A percentile compares a stretch with the other conserved stretches of the same genome.
Conservation (phyloP, 2,113 vertebrate species). For the Calidris pygmaea region DNA sequence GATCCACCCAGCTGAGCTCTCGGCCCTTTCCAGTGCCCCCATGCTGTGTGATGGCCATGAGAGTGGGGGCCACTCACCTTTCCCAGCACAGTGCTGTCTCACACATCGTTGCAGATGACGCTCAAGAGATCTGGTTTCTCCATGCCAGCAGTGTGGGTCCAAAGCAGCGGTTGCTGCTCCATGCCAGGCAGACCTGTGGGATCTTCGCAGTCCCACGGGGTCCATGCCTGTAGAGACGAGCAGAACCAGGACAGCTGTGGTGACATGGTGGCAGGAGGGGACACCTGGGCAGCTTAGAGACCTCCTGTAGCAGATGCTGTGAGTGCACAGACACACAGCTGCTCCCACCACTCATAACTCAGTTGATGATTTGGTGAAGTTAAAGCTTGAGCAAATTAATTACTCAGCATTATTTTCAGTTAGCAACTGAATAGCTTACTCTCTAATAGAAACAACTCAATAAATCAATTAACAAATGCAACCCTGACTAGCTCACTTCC, state of each 20-base stretch:
- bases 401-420: slow-evolving; percentile 33
- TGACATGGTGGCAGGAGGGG: background rate
- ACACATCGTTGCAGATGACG: rapidly evolving
- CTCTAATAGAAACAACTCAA: slow-evolving; percentile 35
- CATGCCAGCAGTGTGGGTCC: background rate
- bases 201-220: background rate
- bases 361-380: background rate
- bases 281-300: background rate
- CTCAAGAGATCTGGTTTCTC: background rate
- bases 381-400: background rate
- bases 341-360: background rate
- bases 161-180: background rate
- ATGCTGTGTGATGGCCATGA: no score
- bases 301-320: background rate
- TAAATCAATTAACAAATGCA: slow-evolving; percentile 60
- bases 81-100: background rate
- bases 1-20: background rate
- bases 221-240: background rate
- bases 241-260: background rate
- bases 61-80: background rate
- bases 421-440: background rate
- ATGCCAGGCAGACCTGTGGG: no score
- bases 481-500: background rate
- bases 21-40: background rate
- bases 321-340: background rate